phyloP scores from a whole-genome alignment of 2,113 vertebrate species.

The Cyanocitta stelleri region DNA sequence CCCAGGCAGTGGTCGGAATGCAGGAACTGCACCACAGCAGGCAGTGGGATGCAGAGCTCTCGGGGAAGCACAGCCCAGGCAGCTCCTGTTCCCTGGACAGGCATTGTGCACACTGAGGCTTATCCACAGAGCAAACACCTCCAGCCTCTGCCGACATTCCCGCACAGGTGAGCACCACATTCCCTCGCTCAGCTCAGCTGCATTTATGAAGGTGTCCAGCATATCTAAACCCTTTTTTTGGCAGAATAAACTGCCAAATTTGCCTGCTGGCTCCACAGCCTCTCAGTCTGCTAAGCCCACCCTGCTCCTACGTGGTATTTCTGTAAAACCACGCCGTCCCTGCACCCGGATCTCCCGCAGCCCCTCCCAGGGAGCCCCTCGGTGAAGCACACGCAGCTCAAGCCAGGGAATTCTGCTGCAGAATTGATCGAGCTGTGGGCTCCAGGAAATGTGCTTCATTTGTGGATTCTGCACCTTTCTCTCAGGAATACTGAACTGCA shows the following conservation, averaged over 20 bases:
- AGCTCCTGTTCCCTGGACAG: not conserved
- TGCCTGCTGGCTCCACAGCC: not conserved
- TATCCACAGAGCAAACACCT: not conserved
- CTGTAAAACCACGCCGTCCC: accelerated
- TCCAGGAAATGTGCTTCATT: accelerated
- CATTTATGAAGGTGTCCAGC: not conserved
- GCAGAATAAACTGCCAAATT: not conserved
- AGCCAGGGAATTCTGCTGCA: not conserved
- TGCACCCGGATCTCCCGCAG: not conserved
- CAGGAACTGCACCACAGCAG: not conserved
- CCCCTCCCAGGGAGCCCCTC: not conserved
- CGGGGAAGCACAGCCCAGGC: not conserved
- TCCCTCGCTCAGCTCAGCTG: not conserved
- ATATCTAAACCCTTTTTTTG: not conserved
- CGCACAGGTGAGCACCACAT: not conserved
- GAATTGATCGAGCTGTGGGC: not conserved
- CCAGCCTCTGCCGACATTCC: accelerated
- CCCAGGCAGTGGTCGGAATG: slow-evolving; percentile 9
- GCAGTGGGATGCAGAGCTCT: not conserved
- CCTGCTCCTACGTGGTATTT: accelerated
- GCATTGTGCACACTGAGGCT: not conserved
- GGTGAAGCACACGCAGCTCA: not conserved
- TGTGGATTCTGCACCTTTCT: not conserved
- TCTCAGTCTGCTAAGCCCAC: not conserved
- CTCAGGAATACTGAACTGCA: not conserved